Percentiles rank a stretch among this genome's conserved stretches.
Evolutionary conservation across 2,888 invertebrate genomes (phyloP).

Genomic region (Auanema freiburgensis): DNA sequence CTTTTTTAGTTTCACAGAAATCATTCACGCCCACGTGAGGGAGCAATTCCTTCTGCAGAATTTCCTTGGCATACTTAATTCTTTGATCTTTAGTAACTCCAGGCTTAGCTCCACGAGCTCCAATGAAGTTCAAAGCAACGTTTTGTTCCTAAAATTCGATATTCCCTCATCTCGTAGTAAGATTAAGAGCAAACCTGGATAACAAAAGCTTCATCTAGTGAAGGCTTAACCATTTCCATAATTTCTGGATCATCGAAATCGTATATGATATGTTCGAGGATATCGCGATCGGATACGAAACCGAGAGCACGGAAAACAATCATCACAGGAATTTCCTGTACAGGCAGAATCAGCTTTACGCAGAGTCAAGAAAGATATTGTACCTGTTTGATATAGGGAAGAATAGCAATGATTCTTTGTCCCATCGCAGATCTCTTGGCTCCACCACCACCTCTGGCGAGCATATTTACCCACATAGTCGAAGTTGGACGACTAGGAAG

Average conservation of each 20-base stretch:
- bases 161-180: neutral
- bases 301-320: slow-evolving; percentile 98
- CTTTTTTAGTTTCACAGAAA: slow-evolving; percentile 99
- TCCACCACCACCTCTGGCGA: slow-evolving; percentile 80
- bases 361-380: too few species aligned
- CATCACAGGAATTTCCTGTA: slow-evolving; percentile 98
- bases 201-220: slow-evolving; percentile 97
- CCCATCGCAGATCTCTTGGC: slow-evolving; percentile 93
- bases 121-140: slow-evolving; percentile 97
- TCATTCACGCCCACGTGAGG: slow-evolving; percentile 99
- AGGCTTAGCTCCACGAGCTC: slow-evolving; percentile 91
- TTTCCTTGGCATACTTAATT: slow-evolving; percentile 98
- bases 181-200: slow-evolving; percentile 71
- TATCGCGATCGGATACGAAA: slow-evolving; percentile 98
- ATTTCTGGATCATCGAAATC: slow-evolving; percentile 99
- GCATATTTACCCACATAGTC: slow-evolving; percentile 91
- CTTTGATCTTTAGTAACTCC: slow-evolving; percentile 98
- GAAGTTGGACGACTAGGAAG: slow-evolving; percentile 83
- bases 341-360: neutral
- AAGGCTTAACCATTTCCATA: slow-evolving; percentile 99
- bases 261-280: slow-evolving; percentile 98
- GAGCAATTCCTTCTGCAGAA: slow-evolving; percentile 98
- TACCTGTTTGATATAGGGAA: slow-evolving; percentile 88
- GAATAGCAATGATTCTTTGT: slow-evolving; percentile 92
- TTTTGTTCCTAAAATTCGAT: slow-evolving; percentile 80